Percentiles rank a stretch among this genome's conserved stretches.
Evolutionary conservation across 2,113 vertebrate species (phyloP).

Genomic region (Dryoscopus gambensis): DNA sequence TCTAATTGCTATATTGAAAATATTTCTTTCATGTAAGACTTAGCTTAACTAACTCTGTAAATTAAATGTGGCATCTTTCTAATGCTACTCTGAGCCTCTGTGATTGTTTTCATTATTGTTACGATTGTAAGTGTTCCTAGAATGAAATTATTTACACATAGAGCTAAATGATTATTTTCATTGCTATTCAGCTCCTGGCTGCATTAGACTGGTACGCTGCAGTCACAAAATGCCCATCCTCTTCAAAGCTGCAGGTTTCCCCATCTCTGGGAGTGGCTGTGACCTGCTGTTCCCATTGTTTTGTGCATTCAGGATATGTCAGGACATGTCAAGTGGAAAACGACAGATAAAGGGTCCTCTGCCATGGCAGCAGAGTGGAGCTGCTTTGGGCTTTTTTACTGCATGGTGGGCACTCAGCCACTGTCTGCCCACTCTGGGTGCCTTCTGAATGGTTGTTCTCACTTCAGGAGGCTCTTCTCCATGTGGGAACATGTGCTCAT

Average conservation of each 20-base stretch:
- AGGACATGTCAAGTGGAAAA: not conserved
- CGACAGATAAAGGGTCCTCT: not conserved
- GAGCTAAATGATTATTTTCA: slow-evolving; percentile 56
- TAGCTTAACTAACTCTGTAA: slow-evolving; percentile 64
- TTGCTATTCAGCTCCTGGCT: slow-evolving; percentile 44
- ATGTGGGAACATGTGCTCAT: not conserved
- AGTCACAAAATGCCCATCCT: not conserved
- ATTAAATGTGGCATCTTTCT: slow-evolving; percentile 66
- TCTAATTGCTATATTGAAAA: slow-evolving; percentile 53
- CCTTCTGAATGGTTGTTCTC: not conserved
- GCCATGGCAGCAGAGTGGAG: not conserved
- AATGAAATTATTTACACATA: slow-evolving; percentile 65
- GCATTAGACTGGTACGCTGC: not conserved
- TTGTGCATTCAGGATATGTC: fast-evolving
- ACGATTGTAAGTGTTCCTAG: slow-evolving; percentile 51
- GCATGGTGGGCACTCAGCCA: not conserved
- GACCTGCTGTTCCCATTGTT: not conserved
- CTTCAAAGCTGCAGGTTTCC: not conserved
- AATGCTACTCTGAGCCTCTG: slow-evolving; percentile 44
- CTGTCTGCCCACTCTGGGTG: not conserved
- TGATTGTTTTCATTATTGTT: slow-evolving; percentile 65
- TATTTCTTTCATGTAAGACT: slow-evolving; percentile 54
- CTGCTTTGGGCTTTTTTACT: not conserved
- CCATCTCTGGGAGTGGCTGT: not conserved
- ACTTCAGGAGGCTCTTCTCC: not conserved